Evolutionary conservation across 2,113 vertebrate species (phyloP).

Genomic region (Australoheros scitulus): DNA sequence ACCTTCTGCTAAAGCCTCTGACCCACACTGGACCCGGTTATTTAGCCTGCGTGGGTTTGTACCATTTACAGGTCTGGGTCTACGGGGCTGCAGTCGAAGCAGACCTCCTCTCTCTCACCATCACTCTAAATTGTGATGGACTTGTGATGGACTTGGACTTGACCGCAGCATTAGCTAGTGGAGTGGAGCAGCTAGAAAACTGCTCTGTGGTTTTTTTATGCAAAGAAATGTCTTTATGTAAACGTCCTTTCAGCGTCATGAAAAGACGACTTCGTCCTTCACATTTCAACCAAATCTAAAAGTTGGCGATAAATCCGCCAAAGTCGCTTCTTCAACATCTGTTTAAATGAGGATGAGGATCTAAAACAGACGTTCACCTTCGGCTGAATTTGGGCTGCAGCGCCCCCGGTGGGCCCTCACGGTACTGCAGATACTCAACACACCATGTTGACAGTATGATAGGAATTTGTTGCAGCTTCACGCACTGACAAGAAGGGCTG

Average conservation of each 20-base stretch:
- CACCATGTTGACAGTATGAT: too few relatives aligned
- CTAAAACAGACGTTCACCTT: background rate
- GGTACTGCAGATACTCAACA: background rate
- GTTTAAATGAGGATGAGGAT: background rate
- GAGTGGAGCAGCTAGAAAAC: too few relatives aligned
- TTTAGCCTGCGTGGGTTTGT: background rate
- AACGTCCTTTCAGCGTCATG: background rate
- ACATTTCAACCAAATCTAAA: background rate
- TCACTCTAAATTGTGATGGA: background rate
- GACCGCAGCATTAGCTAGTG: too few relatives aligned
- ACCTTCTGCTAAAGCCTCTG: background rate
- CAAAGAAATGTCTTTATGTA: background rate
- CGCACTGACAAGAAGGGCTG: background rate
- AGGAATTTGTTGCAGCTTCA: too few relatives aligned
- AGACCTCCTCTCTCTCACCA: too few relatives aligned
- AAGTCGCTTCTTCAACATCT: background rate
- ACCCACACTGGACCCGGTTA: background rate
- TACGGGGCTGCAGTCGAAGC: background rate
- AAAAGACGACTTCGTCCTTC: background rate
- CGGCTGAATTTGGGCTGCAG: background rate
- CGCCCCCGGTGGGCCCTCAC: background rate
- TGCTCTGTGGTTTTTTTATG: background rate
- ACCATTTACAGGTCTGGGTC: background rate
- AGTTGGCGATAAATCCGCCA: fast-evolving
- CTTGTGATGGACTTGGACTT: too few relatives aligned